Evolutionary conservation across 2,113 vertebrate species (phyloP), one percentile per base, ranked within the genome.

Genomic region (Bubalus kerabau): DNA sequence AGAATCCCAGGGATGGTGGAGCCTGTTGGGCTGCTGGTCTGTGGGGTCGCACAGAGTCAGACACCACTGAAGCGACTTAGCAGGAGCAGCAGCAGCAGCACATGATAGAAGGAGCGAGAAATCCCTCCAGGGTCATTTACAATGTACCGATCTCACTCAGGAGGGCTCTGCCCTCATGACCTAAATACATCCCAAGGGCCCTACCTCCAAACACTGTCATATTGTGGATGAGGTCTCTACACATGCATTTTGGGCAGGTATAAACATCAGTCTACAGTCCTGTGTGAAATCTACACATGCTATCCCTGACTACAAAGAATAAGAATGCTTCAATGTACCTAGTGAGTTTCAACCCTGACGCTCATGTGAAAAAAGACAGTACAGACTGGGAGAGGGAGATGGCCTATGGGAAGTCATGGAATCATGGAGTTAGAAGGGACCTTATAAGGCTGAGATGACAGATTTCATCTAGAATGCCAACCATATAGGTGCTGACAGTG

Each of bases 241-340:
- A 60, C 5, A 14, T n/a, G 74, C 91, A 92, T 71, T 92, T 62
- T 4, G 14, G 40, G 26, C 32, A n/a, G 11, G 50, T 14, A 76
- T 19, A 90, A 62, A 71, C 40, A 62, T 60, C 43, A 83, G 74
- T 92, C 52, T 82, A 52, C 19, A 52, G n/a, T 14, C n/a, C 32
- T 92, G 84, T 24, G 59, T 76, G 48, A 90, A 97, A 97, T 23
- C 89, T 28, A 80, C 91, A 94, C 48, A 91, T 59, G 67, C 26
- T 93, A 93, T 57, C 43, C 15, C 46, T 86, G 78, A 93, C 36
- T 91, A 83, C n/a, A 87, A 92, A 96, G 24, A 94, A 95, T 71
- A 92, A 95, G 28, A 94, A 96, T 83, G 93, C 54, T 95, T 89
- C 92, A 95, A 82, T 87, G 95, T 43, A 86, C 26, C 74, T 3